Percentiles rank a stretch among this genome's conserved stretches.
These are phyloP conservation scores for Collichthys lucidus DNA, from an alignment of 2,113 vertebrate species.

Conservation along the genomic window DNA sequence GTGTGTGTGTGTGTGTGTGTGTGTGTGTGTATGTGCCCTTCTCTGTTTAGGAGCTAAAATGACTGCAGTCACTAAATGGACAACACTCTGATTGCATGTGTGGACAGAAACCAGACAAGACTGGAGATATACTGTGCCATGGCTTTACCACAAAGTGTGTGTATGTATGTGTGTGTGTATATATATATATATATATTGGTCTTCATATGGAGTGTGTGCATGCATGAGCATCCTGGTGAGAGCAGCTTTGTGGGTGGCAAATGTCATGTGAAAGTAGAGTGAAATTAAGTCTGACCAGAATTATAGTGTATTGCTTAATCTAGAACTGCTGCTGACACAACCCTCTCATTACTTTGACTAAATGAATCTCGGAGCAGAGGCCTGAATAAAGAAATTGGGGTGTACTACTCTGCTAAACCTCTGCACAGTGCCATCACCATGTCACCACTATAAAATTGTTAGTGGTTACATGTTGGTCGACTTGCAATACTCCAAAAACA, in stretches of 20 bases:
- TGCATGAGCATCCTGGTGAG: background rate
- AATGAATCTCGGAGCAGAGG: conserved; percentile 48
- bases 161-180: background rate
- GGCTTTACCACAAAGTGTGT: conserved; percentile 27
- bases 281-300: conserved; percentile 56
- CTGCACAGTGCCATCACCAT: background rate
- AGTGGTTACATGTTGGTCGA: background rate
- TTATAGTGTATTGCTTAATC: conserved; percentile 51
- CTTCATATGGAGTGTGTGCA: background rate
- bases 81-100: conserved; percentile 43
- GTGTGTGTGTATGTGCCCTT: background rate
- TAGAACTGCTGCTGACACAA: conserved; percentile 47
- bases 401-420: conserved; percentile 19
- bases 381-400: conserved; percentile 8
- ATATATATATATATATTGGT: background rate
- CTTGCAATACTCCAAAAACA: background rate
- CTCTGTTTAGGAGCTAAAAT: conserved; percentile 17
- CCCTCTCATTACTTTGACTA: conserved; percentile 61
- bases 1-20: background rate
- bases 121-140: conserved; percentile 29
- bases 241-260: conserved; percentile 58
- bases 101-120: conserved; percentile 36
- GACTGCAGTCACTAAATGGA: conserved; percentile 27
- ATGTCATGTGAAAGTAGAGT: conserved; percentile 36
- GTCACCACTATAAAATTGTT: conserved; percentile 3